phyloP scores from a whole-genome alignment of 2,113 vertebrate genomes.

The Tautogolabrus adspersus region DNA sequence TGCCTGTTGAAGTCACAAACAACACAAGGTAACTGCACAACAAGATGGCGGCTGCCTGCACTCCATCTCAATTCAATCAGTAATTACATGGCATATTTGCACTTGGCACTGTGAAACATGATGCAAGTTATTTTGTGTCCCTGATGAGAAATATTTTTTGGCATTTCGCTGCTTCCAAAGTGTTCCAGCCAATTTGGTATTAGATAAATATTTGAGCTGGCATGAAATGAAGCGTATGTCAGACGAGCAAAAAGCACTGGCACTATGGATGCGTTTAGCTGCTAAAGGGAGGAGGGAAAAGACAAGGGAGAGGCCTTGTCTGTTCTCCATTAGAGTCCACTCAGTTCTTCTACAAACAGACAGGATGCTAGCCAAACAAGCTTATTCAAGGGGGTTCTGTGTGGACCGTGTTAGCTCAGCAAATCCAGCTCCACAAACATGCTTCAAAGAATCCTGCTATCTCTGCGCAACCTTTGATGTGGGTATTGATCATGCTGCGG shows the following conservation, averaged over 20 bases:
- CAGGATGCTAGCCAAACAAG: constrained; percentile 93
- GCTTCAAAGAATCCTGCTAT: constrained; percentile 90
- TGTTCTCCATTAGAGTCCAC: constrained; percentile 87
- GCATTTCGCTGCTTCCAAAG: constrained; percentile 73
- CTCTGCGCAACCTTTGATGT: constrained; percentile 89
- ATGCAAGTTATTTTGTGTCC: constrained; percentile 71
- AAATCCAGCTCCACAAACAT: constrained; percentile 90
- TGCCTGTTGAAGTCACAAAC: constrained; percentile 27
- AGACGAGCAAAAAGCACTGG: constrained; percentile 79
- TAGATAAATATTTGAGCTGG: constrained; percentile 92
- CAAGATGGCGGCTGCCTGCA: constrained; percentile 49
- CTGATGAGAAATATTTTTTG: constrained; percentile 67
- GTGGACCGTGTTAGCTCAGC: constrained; percentile 89
- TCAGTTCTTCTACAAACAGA: constrained; percentile 92
- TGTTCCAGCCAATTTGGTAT: constrained; percentile 82
- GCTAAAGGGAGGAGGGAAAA: constrained; percentile 82
- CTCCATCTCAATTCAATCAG: constrained; percentile 56
- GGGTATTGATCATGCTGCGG: constrained; percentile 87
- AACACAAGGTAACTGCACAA: constrained; percentile 55
- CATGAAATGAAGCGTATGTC: constrained; percentile 82
- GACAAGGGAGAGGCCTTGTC: constrained; percentile 73
- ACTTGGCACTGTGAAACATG: constrained; percentile 58
- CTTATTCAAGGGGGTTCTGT: constrained; percentile 87
- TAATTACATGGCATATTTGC: constrained; percentile 71
- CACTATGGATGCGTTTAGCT: constrained; percentile 84